Conservation (phyloP, 2,888 invertebrate genomes). For the Drosophila robusta region DNA sequence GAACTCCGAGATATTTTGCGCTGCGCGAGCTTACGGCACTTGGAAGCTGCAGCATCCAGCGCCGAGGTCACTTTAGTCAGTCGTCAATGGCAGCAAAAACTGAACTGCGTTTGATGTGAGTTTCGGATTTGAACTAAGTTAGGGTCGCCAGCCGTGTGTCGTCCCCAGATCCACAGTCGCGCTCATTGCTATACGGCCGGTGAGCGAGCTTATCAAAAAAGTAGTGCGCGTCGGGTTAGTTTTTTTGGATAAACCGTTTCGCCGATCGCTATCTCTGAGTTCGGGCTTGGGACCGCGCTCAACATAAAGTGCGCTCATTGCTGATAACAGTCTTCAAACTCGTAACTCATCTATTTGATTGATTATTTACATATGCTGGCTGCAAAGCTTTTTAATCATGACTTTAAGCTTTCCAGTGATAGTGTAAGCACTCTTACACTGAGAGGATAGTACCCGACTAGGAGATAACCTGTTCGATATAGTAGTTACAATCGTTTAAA, state of each 20-base stretch:
- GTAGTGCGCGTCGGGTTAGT: slow-evolving; percentile 14
- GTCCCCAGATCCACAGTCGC: slow-evolving; percentile 45
- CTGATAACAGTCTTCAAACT: slow-evolving; percentile 30
- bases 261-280: slow-evolving; percentile 19
- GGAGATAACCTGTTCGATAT: neutral
- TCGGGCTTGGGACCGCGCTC: slow-evolving; percentile 24
- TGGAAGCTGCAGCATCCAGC: slow-evolving; percentile 38
- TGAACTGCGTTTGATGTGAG: slow-evolving; percentile 64
- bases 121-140: slow-evolving; percentile 60
- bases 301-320: slow-evolving; percentile 25
- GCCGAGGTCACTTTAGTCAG: slow-evolving; percentile 45
- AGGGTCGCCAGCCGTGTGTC: slow-evolving; percentile 43
- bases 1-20: slow-evolving; percentile 65
- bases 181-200: slow-evolving; percentile 17
- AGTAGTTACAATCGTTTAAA: no score
- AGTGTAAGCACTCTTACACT: neutral
- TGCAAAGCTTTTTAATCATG: neutral
- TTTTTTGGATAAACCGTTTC: slow-evolving; percentile 35
- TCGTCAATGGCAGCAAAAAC: slow-evolving; percentile 62
- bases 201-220: slow-evolving; percentile 53
- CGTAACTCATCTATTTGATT: neutral
- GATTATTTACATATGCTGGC: slow-evolving; percentile 1
- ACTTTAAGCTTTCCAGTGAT: slow-evolving; percentile 17
- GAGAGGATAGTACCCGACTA: neutral
- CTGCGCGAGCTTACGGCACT: slow-evolving; percentile 45